Percentiles rank a stretch among this genome's conserved stretches.
Conservation (phyloP, 2,888 invertebrate species). For the Carterocephalus palaemon region DNA sequence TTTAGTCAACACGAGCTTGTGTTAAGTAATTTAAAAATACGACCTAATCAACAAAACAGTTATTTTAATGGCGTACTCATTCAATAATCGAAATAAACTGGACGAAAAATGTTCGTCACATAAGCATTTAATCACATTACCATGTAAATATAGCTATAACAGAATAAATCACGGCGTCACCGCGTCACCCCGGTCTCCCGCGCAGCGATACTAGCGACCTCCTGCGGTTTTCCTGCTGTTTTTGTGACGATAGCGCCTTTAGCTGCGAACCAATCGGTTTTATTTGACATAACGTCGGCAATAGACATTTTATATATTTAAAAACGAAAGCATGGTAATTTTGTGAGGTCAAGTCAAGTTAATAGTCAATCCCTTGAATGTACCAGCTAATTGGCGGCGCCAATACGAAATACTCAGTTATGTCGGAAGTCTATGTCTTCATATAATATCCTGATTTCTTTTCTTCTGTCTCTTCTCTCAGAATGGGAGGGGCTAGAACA, state of each 20-base stretch:
- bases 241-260: not conserved
- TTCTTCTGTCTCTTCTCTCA: too few species aligned
- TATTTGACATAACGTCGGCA: conserved; percentile 10
- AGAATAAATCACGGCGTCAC: conserved; percentile 9
- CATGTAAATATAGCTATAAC: conserved; percentile 20
- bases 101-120: conserved; percentile 5
- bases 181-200: conserved; percentile 7
- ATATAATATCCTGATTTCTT: too few species aligned
- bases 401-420: too few species aligned
- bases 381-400: too few species aligned
- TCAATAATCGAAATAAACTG: not conserved
- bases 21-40: too few species aligned
- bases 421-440: too few species aligned
- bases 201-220: conserved; percentile 22
- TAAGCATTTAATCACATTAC: conserved; percentile 9
- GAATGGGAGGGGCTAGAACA: too few species aligned
- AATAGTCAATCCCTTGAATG: too few species aligned
- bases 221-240: conserved; percentile 27
- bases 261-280: conserved; percentile 17
- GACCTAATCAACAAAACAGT: conserved; percentile 7
- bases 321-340: too few species aligned
- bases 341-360: too few species aligned
- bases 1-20: too few species aligned
- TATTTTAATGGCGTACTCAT: conserved; percentile 3
- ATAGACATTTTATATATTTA: too few species aligned